Evolutionary conservation across 1,140 invertebrate genomes (phyloP).

Genomic region (Meloidogyne exigua): DNA sequence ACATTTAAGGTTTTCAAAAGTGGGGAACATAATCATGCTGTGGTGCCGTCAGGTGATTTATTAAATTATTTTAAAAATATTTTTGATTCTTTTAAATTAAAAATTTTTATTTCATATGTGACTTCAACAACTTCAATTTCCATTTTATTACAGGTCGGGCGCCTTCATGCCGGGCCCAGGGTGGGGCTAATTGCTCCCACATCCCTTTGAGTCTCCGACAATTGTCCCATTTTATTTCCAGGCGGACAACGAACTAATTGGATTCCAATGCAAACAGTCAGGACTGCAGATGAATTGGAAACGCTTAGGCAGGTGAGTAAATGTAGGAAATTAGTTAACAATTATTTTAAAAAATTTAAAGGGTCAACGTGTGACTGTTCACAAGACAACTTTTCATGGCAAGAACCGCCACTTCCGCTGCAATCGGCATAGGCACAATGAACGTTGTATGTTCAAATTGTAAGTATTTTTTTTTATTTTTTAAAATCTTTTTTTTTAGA

Average conservation of each 20-base stretch:
- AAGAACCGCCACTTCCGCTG: constrained; percentile 27
- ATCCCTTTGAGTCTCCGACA: neutral
- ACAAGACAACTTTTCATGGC: constrained; percentile 26
- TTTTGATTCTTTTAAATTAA: neutral
- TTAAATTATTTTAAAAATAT: neutral
- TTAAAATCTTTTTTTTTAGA: neutral
- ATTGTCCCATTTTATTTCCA: constrained; percentile 6
- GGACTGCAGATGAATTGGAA: constrained; percentile 24
- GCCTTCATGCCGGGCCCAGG: constrained; percentile 2
- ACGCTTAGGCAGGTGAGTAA: constrained; percentile 8
- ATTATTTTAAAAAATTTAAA: neutral
- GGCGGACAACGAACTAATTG: constrained; percentile 23
- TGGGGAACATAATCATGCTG: constrained; percentile 25
- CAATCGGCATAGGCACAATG: constrained; percentile 30
- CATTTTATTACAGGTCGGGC: neutral
- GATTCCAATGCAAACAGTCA: constrained; percentile 23
- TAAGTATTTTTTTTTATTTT: neutral
- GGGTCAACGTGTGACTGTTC: constrained; percentile 24
- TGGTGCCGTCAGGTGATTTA: constrained; percentile 16
- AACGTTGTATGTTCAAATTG: constrained; percentile 30
- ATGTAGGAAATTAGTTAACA: neutral
- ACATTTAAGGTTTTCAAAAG: constrained; percentile 25
- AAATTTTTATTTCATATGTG: neutral
- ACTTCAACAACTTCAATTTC: neutral
- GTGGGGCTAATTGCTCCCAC: constrained; percentile 1